Percentiles rank a stretch among this genome's conserved stretches.
Evolutionary conservation across 53 echinoderm and acorn worm genomes (phyloP).

Genomic region (Pentamera pediparva): DNA sequence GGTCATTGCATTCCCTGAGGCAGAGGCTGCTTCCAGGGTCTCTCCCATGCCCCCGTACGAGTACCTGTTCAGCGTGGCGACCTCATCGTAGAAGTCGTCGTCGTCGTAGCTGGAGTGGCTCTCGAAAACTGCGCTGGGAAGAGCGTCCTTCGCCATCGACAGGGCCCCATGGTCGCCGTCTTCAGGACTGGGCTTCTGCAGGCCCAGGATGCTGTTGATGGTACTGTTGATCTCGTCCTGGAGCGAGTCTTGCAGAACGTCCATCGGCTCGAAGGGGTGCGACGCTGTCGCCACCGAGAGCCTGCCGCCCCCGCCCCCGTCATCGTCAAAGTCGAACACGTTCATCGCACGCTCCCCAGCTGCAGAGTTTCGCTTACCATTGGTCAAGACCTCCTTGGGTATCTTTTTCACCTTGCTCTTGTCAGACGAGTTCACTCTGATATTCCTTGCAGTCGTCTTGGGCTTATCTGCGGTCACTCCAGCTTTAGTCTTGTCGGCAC

Average conservation of each 20-base stretch:
- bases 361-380: not conserved
- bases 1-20: not conserved
- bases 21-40: not conserved
- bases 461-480: not conserved
- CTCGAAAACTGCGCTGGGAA: constrained; percentile 30
- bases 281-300: not conserved
- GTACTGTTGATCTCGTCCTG: constrained; percentile 91
- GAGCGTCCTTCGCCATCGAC: not conserved
- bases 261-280: constrained; percentile 26
- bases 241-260: constrained; percentile 53
- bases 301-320: not conserved
- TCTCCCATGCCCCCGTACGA: not conserved
- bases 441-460: no score
- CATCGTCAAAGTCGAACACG: constrained; percentile 24
- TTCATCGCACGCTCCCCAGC: constrained; percentile 1
- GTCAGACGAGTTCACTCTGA: no score
- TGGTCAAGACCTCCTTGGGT: constrained; percentile 4
- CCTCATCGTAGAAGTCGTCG: constrained; percentile 30
- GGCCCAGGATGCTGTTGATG: constrained; percentile 84
- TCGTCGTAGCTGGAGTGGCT: constrained; percentile 4
- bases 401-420: not conserved
- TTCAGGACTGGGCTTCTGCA: constrained; percentile 43
- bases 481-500: not conserved
- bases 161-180: not conserved
- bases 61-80: constrained; percentile 10